Conservation (phyloP, 2,888 invertebrate species). For the Epistrophella euchroma region DNA sequence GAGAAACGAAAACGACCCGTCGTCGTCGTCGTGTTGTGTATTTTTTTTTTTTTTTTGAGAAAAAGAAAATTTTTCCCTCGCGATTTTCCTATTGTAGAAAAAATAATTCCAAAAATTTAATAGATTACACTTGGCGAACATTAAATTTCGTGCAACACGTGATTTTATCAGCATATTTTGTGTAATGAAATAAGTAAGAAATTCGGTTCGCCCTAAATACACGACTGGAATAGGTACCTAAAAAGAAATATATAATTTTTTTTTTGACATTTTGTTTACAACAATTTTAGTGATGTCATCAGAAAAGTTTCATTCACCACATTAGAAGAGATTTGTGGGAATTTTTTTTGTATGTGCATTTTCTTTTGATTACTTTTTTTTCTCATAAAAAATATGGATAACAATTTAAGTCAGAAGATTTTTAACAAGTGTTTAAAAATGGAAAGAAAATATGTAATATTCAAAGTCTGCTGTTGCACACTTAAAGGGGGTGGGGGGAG, state of each 20-base stretch:
- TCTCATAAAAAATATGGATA: constrained; percentile 34
- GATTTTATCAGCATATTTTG: constrained; percentile 54
- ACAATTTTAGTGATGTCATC: constrained; percentile 84
- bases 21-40: constrained; percentile 49
- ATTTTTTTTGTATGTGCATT: constrained; percentile 55
- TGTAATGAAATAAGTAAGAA: constrained; percentile 65
- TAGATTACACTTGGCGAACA: constrained; percentile 48
- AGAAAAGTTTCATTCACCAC: constrained; percentile 80
- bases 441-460: neutral
- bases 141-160: constrained; percentile 72
- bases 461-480: neutral
- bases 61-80: constrained; percentile 72
- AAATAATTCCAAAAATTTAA: constrained; percentile 52
- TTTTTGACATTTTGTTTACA: constrained; percentile 83
- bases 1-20: constrained; percentile 40
- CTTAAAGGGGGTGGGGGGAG: constrained; percentile 2
- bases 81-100: constrained; percentile 60
- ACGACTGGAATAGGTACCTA: constrained; percentile 29
- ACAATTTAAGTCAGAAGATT: constrained; percentile 38
- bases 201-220: constrained; percentile 47
- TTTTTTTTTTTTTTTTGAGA: constrained; percentile 51
- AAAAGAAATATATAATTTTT: constrained; percentile 51
- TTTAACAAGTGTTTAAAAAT: constrained; percentile 15
- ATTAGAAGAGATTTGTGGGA: constrained; percentile 53
- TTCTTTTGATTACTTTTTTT: constrained; percentile 49